Evolutionary conservation across 2,113 vertebrate genomes (phyloP).

Genomic region (Dipodomys stephensi): DNA sequence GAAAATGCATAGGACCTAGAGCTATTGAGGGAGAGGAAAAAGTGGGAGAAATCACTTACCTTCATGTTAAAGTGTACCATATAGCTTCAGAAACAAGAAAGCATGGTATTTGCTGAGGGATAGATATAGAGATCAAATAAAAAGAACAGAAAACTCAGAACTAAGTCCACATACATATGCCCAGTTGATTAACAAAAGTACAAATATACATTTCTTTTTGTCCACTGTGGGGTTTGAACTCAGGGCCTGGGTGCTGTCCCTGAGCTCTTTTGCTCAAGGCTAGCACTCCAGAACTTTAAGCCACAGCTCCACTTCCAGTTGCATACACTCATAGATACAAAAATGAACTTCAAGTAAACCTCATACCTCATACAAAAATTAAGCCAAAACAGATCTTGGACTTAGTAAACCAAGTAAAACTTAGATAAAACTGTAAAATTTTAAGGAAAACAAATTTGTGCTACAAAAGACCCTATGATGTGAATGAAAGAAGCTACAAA

Average conservation of each 20-base stretch:
- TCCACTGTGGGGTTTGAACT: too few relatives aligned
- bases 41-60: not conserved
- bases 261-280: too few relatives aligned
- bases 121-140: not conserved
- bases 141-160: not conserved
- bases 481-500: not conserved
- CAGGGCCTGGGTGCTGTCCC: too few relatives aligned
- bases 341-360: slow-evolving; percentile 9
- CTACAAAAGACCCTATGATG: not conserved
- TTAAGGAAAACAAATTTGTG: not conserved
- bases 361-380: not conserved
- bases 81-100: not conserved
- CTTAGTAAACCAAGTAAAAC: not conserved
- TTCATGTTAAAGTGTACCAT: not conserved
- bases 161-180: not conserved
- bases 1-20: not conserved
- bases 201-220: not conserved
- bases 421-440: not conserved
- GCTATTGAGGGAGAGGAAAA: not conserved
- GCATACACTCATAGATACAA: not conserved
- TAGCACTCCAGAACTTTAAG: too few relatives aligned
- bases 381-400: not conserved
- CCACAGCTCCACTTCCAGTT: too few relatives aligned
- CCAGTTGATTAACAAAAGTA: not conserved
- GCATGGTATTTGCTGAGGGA: not conserved